Base-by-base conservation (phyloP, 1,140 invertebrate species). In the Mizuhopecten yessoensis region DNA sequence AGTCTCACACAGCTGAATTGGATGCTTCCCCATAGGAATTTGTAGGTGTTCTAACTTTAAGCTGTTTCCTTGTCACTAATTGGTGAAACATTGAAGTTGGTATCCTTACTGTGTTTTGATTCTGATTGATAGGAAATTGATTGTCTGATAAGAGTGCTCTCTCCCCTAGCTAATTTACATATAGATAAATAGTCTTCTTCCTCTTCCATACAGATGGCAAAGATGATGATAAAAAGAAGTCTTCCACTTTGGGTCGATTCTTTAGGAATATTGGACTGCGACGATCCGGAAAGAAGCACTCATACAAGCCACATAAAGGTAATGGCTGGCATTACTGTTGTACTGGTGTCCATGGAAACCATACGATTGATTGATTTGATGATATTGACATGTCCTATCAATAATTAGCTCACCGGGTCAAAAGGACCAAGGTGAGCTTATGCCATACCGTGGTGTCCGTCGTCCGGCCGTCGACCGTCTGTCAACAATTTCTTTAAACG, bases 251-350 rank as follows among this genome's bases (percentile, higher is more conserved):
- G 23, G 94, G 95, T 20, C 92, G 94, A 88, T 93, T 96, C 89
- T 94, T 96, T 86, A 88, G 95, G 34, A 96, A 96, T 90, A 95
- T 96, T 90, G 95, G 95, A 15, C 93, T 96, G 45, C 91, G 95
- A 36, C 90, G 93, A 75, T 96, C 95, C 0, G 94, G 93, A 49
- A 94, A 93, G 45, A 96, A 96, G 92, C 93, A 93, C 49, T 88
- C 92, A 29, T 96, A 95, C 90, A 96, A 95, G 87, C 95, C 95
- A 91, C 94, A 95, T 91, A 92, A 95, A 94, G 95, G 95, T 96
- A 34, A 10, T 34, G 33, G n/a, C 5, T 89, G 1, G 34, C 23
- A 13, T n/a, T 75, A 75, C 23, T 23, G 57, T 3, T 29, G n/a
- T 75, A 29, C 7, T n/a, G n/a, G 57, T 75, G 9, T 75, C 57